Conservation (phyloP, 2,113 vertebrate species). For the Mirounga angustirostris region DNA sequence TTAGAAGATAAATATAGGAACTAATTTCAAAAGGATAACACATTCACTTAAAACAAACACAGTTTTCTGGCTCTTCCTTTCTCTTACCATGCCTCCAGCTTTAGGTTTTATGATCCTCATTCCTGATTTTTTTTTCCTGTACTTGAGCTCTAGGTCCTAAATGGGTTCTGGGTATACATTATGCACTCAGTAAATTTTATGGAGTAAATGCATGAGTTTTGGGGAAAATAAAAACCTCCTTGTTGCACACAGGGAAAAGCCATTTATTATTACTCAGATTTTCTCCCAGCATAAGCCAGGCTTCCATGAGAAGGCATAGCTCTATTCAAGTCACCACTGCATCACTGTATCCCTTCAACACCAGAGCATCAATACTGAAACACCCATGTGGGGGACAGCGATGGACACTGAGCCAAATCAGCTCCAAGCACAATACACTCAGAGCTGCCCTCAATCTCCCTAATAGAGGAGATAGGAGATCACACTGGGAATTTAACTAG, state of each 20-base stretch:
- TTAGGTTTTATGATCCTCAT: not conserved
- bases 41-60: constrained; percentile 83
- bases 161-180: not conserved
- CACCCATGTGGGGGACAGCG: not conserved
- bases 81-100: not conserved
- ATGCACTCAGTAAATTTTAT: not conserved
- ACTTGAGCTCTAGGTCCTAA: not conserved
- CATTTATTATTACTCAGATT: not conserved
- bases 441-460: not conserved
- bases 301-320: not conserved
- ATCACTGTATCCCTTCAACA: not conserved
- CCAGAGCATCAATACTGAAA: not conserved
- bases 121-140: not conserved
- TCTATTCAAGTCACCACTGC: not conserved
- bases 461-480: not conserved
- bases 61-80: constrained; percentile 42
- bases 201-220: not conserved
- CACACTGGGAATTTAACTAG: not conserved
- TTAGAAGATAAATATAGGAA: constrained; percentile 85
- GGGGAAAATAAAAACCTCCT: not conserved
- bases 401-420: not conserved
- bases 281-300: not conserved
- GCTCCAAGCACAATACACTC: not conserved
- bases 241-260: not conserved
- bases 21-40: constrained; percentile 77